Percentiles rank a stretch among this genome's conserved stretches.
These are phyloP conservation scores for Psilopogon haemacephalus DNA, from an alignment of 2,113 vertebrate species.

Conservation along the genomic window DNA sequence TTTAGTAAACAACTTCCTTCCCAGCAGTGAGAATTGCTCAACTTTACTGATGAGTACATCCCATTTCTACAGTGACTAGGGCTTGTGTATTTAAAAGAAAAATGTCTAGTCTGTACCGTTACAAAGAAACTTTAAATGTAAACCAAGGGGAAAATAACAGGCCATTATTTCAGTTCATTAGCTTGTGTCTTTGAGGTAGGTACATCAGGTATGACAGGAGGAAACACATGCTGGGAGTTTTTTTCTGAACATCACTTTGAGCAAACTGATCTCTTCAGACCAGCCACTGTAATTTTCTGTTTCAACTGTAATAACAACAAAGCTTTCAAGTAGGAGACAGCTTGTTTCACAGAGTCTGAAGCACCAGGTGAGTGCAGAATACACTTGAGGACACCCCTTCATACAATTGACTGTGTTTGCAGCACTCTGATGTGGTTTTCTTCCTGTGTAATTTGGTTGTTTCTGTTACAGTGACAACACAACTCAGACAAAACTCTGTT, in stretches of 20 bases:
- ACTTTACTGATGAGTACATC: background rate
- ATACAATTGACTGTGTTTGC: fast-evolving
- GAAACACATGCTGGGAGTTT: fast-evolving
- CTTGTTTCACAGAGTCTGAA: background rate
- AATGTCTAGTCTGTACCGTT: background rate
- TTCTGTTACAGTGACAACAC: background rate
- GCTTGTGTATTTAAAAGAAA: background rate
- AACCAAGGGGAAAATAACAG: background rate
- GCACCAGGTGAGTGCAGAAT: background rate
- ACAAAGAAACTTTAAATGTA: background rate
- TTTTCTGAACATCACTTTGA: background rate
- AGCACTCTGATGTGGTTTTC: background rate
- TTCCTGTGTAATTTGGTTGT: background rate
- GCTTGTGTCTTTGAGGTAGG: background rate
- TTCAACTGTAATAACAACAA: background rate
- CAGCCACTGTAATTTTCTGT: background rate
- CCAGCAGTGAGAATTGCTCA: background rate
- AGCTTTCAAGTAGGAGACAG: background rate
- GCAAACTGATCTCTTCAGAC: background rate
- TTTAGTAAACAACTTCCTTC: background rate
- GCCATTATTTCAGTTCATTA: background rate
- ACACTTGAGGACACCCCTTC: fast-evolving
- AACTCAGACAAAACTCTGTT: background rate
- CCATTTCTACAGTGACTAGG: background rate
- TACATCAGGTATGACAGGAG: too few relatives aligned